A percentile compares a stretch with the other conserved stretches of the same genome.
phyloP scores from a whole-genome alignment of 2,888 invertebrate genomes.

The Leptothorax acervorum region DNA sequence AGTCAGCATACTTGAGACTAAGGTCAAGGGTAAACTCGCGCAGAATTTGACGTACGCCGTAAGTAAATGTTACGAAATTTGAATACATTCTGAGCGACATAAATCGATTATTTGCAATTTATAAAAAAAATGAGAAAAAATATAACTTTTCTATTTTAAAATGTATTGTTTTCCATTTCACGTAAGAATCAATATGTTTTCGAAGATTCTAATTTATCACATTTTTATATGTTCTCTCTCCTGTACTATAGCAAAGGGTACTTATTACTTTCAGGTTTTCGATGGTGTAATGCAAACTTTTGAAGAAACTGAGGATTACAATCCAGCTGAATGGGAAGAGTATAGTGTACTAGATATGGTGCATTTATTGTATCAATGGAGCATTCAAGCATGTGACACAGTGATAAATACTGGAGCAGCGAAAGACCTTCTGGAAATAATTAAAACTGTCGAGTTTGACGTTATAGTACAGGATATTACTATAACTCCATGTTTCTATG shows the following conservation, averaged over 20 bases:
- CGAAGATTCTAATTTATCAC: neutral
- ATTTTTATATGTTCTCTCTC: no score
- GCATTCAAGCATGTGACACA: neutral
- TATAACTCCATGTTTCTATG: no score
- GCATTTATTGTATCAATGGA: neutral
- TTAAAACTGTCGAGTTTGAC: conserved; percentile 2
- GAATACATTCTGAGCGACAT: neutral
- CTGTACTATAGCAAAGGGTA: neutral
- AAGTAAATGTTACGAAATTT: conserved; percentile 15
- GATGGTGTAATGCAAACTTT: neutral
- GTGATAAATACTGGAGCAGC: conserved; percentile 23
- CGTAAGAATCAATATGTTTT: neutral
- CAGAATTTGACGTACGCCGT: conserved; percentile 16
- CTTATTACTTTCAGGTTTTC: conserved; percentile 22
- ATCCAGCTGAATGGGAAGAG: neutral
- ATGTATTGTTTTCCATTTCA: neutral
- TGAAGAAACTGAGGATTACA: neutral
- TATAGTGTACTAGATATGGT: neutral
- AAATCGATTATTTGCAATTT: neutral
- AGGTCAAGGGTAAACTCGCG: neutral
- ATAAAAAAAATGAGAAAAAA: neutral
- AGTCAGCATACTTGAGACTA: neutral
- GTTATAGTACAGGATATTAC: no score
- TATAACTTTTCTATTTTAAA: neutral
- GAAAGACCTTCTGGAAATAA: conserved; percentile 38